Base-by-base conservation (phyloP, 2,797 vertebrate genomes). In the Helostoma temminkii region DNA sequence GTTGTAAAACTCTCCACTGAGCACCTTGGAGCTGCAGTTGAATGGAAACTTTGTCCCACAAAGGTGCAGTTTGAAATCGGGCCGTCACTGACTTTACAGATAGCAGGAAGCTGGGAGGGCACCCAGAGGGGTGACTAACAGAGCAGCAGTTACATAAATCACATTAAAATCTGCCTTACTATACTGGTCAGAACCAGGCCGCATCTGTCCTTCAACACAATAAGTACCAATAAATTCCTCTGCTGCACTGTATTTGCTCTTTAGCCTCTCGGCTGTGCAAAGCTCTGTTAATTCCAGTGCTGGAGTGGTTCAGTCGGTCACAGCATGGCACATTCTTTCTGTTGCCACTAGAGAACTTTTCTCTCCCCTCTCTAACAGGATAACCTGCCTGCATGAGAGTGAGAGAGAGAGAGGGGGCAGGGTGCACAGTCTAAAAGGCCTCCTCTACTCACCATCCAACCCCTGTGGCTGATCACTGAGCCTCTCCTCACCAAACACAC, bases 311-410 rank as follows among this genome's bases (percentile, higher is more conserved):
- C 83, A 89, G 88, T 83, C 56, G 56, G 43, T 88, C 88, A 83
- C 90, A 92, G 88, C 78, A 85, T 85, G 91, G 84, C 90, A 91
- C 92, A 94, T 94, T 93, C 92, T 90, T 94, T 92, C 91, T 91
- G 93, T 94, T 93, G 92, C 91, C 88, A 89, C 87, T 92, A 91
- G 93, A 94, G 91, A 93, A 91, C 89, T 87, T 91, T 88, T 89
- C 81, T 91, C 85, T 84, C 65, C 78, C 69, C 81, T 82, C 79
- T 85, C 88, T 82, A 89, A 90, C 90, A 90, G 88, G 87, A 91
- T 88, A 90, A 91, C 91, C 91, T 90, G 88, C 82, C 82, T 84
- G 80, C 66, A 73, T 76, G 59, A 63, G 80, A 46, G 74, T 46
- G 76, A 54, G 71, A 16, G 57, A 18, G 68, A 16, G 60, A 32